Evolutionary conservation across 2,113 vertebrate genomes (phyloP).

Genomic region (Chaetodon trifascialis): DNA sequence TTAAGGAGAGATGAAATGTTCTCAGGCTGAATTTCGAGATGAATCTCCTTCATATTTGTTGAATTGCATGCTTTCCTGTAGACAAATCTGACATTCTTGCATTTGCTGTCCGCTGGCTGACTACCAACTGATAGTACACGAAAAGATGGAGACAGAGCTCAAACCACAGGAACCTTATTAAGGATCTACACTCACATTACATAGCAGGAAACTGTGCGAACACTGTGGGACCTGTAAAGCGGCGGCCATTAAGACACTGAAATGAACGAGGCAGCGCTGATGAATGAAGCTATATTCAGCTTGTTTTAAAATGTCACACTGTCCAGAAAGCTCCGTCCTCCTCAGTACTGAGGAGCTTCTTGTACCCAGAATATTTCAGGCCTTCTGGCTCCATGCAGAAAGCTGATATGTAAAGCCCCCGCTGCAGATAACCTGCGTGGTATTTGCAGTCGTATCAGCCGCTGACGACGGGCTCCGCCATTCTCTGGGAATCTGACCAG

Average conservation of each 20-base stretch:
- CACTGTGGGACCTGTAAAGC: too few relatives aligned
- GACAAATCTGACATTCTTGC: too few relatives aligned
- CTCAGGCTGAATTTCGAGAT: not conserved
- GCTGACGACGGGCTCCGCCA: constrained; percentile 44
- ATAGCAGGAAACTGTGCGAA: not conserved
- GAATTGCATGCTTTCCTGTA: too few relatives aligned
- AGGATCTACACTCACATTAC: not conserved
- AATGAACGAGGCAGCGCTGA: not conserved
- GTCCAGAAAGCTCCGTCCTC: constrained; percentile 18
- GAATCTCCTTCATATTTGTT: not conserved
- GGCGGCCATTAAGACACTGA: not conserved
- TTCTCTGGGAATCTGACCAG: constrained; percentile 44
- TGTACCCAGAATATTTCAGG: constrained; percentile 7
- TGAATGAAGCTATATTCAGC: not conserved
- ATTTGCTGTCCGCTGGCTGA: too few relatives aligned
- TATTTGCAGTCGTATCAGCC: constrained; percentile 38
- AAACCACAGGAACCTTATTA: too few relatives aligned
- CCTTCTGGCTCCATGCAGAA: constrained; percentile 14
- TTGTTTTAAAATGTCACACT: constrained; percentile 28
- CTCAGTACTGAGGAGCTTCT: not conserved
- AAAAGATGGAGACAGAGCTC: not conserved
- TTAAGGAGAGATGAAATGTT: not conserved
- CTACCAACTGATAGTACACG: too few relatives aligned
- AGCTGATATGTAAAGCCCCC: constrained; percentile 15
- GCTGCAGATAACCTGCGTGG: constrained; percentile 32